Conservation (phyloP, 2,113 vertebrate species). For the Prionailurus bengalensis region DNA sequence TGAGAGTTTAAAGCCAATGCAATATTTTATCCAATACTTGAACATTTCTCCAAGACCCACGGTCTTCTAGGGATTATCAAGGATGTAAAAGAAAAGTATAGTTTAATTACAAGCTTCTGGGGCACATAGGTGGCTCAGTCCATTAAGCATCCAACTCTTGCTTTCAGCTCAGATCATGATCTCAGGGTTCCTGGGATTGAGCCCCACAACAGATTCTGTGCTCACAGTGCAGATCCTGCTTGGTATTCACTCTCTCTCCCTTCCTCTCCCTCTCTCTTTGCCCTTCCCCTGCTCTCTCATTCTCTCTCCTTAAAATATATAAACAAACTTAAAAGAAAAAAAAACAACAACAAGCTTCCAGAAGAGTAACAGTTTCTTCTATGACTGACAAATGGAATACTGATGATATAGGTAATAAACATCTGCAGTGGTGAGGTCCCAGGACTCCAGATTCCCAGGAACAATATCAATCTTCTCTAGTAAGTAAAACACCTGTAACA, state of each 20-base stretch:
- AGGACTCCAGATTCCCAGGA: not conserved
- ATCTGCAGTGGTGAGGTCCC: not conserved
- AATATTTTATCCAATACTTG: constrained; percentile 36
- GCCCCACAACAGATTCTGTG: no score
- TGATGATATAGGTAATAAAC: not conserved
- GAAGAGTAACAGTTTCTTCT: not conserved
- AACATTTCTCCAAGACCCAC: not conserved
- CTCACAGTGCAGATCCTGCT: no score
- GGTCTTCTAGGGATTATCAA: not conserved
- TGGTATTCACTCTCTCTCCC: no score
- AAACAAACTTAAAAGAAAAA: no score
- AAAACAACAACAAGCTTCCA: not conserved
- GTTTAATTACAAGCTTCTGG: constrained; percentile 40
- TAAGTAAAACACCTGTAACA: not conserved
- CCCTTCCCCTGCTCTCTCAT: no score
- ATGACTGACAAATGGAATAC: constrained; percentile 16
- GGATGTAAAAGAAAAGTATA: constrained; percentile 2
- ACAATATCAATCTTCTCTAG: not conserved
- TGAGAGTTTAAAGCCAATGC: constrained; percentile 50
- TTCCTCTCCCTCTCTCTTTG: no score
- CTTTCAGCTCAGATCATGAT: no score
- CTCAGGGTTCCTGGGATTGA: no score
- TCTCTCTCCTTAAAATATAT: no score
- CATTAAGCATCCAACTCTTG: no score
- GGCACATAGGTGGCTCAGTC: no score